Evolutionary conservation across 2,888 invertebrate genomes (phyloP).

Genomic region (Sarcophaga subvicina): DNA sequence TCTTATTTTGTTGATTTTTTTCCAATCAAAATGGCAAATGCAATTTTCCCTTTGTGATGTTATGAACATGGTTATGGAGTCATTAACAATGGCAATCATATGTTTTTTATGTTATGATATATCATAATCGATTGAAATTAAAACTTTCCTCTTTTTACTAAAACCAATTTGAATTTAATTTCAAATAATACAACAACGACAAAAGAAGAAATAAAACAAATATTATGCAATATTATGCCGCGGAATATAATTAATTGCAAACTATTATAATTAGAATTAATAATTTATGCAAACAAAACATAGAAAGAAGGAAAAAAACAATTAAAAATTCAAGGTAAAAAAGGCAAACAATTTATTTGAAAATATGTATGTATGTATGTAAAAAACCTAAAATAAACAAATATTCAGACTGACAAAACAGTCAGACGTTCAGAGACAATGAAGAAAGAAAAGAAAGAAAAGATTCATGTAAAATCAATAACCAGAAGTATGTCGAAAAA

Average conservation of each 20-base stretch:
- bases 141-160: neutral
- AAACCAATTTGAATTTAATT: constrained; percentile 9
- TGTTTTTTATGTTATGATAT: no score
- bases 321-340: constrained; percentile 52
- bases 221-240: constrained; percentile 44
- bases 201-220: neutral
- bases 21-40: no score
- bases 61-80: no score
- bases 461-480: constrained; percentile 28
- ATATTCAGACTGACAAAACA: neutral
- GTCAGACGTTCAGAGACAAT: neutral
- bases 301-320: neutral
- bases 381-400: constrained; percentile 5
- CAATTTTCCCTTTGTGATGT: no score
- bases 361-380: no score
- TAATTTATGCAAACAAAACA: constrained; percentile 49
- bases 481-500: constrained; percentile 41
- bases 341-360: constrained; percentile 10
- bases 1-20: no score
- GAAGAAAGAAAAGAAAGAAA: constrained; percentile 25
- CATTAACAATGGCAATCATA: no score
- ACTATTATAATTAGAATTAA: constrained; percentile 28
- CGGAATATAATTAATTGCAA: constrained; percentile 38
- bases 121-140: neutral
- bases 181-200: neutral